phyloP scores from a whole-genome alignment of 2,113 vertebrate genomes.

The Dasypus novemcinctus region DNA sequence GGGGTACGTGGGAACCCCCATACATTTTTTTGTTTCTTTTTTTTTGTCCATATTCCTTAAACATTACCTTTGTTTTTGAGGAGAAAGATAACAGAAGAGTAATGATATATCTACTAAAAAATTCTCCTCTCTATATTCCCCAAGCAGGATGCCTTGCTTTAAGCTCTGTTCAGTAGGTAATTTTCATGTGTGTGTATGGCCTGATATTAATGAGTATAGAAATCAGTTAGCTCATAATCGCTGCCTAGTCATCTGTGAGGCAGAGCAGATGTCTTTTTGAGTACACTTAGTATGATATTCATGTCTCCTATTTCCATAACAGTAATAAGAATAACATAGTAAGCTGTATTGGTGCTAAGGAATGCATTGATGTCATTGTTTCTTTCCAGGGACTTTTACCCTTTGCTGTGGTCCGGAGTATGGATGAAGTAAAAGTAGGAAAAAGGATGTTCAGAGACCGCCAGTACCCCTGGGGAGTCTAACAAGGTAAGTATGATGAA shows the following conservation, averaged over 20 bases:
- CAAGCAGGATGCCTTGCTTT: not conserved
- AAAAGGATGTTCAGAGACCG: slow-evolving; percentile 85
- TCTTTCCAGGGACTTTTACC: slow-evolving; percentile 81
- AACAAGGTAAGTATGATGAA: slow-evolving; percentile 83
- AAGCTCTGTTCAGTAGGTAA: not conserved
- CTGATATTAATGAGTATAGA: not conserved
- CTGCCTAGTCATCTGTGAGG: not conserved
- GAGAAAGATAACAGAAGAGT: not conserved
- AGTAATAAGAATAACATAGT: not conserved
- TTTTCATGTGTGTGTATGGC: not conserved
- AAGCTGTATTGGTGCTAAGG: not conserved
- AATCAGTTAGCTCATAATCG: not conserved
- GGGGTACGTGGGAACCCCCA: too few relatives aligned
- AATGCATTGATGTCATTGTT: slow-evolving; percentile 10
- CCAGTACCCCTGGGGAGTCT: slow-evolving; percentile 86
- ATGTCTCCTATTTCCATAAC: not conserved
- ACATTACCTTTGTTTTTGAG: not conserved
- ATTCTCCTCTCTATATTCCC: not conserved
- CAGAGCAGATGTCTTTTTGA: not conserved
- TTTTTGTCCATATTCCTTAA: too few relatives aligned
- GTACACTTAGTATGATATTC: not conserved
- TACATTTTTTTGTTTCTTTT: too few relatives aligned
- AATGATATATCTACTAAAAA: not conserved
- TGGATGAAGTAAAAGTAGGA: slow-evolving; percentile 83
- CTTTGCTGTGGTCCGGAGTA: slow-evolving; percentile 85